Conservation (phyloP, 2,113 vertebrate species). For the Anhinga rufa region DNA sequence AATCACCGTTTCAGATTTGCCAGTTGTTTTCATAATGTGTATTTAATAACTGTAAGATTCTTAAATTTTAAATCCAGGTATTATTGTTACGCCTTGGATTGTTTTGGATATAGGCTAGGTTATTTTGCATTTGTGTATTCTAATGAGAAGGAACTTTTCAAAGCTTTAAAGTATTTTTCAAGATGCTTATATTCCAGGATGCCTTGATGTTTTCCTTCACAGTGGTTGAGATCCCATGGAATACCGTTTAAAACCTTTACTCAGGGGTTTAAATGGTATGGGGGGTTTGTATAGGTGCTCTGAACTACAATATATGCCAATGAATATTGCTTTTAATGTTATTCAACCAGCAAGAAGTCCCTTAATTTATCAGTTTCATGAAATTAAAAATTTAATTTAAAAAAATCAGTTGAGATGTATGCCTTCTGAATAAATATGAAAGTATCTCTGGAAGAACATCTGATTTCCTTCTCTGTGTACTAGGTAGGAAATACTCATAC, state of each 20-base stretch:
- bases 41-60: background rate
- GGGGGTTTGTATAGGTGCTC: background rate
- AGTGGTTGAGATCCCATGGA: background rate
- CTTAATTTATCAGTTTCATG: background rate
- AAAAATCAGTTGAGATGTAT: background rate
- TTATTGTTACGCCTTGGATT: background rate
- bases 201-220: background rate
- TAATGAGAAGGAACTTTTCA: background rate
- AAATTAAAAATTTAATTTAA: background rate
- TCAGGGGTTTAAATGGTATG: background rate
- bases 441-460: background rate
- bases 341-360: background rate
- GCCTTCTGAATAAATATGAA: conserved; percentile 17
- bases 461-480: background rate
- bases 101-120: background rate
- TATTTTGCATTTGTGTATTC: background rate
- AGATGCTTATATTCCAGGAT: background rate
- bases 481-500: background rate
- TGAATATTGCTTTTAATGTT: background rate
- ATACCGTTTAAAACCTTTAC: background rate
- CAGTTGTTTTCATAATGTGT: background rate
- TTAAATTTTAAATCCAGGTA: background rate
- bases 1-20: background rate
- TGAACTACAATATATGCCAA: background rate
- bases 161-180: background rate